Evolutionary conservation across 2,888 invertebrate species (phyloP), one percentile per base, ranked within the genome.

Genomic region (Lycophotia porphyrea): DNA sequence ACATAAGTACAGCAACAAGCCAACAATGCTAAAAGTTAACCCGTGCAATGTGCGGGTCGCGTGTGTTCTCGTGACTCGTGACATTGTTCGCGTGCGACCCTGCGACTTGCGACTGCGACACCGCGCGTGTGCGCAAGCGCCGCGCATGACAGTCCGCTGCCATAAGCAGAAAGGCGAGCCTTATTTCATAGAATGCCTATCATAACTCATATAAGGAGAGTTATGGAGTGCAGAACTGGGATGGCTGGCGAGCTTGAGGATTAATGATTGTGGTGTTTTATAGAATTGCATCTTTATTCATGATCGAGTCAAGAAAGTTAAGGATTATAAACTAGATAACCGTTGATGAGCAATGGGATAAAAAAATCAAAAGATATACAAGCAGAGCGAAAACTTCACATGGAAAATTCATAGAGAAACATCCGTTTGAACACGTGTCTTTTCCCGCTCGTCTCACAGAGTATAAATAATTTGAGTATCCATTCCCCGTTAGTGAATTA

Each of bases 31-130:
- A 72, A 76, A 80, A 80, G 31, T 70, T 71, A 74, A 86, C 75
- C 86, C 77, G 64, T 74, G n/a, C 71, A 70, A 72, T 65, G 76
- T 72, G 55, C 49, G 47, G 66, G 80, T 78, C 83, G 68, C 83
- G 86, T 83, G 78, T 64, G 71, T 60, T 49, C 76, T 81, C 68
- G 73, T 71, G 67, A 74, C 83, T 84, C 70, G 75, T 78, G 85
- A 82, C 85, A 88, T 87, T 87, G 84, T 82, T 83, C 87, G 89
- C 86, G 88, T 86, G 90, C 85, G 88, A 89, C 88, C 87, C 83
- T 55, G 71, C 76, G 81, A 58, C 44, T 63, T 18, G 39, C 63
- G 63, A 39, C 63, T 63, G 18, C 39, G 60, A 77, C 18, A 68
- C 70, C 75, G 80, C 78, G 78, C 65, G 77, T 71, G 82, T 70